Evolutionary conservation across 1,140 invertebrate species (phyloP), one percentile per base, ranked within the genome.

Genomic region (Scaptomyza pallida): DNA sequence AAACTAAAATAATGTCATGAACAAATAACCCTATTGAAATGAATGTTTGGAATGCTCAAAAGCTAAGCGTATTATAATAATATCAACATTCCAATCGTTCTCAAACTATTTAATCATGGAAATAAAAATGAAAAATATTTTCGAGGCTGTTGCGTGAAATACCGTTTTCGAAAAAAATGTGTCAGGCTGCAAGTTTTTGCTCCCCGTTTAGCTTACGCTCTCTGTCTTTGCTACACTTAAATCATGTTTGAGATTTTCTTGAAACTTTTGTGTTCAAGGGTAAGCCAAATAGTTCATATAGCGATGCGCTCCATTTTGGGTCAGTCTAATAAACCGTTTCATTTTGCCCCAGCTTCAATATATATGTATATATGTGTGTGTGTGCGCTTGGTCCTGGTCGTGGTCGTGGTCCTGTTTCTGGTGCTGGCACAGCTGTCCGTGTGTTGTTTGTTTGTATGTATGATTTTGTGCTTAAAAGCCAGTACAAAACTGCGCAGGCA

Each of bases 391-490:
- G 40, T 21, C 37, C 13, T 44, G 61, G 21, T 30, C 26, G 6
- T 23, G 19, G 1, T 16, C 41, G 16, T 8, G 17, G 19, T 43
- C 21, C n/a, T 45, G 40, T 15, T 30, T 12, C 37, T 19, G 17
- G 10, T 30, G 10, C 56, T 26, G 23, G 63, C 55, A 60, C 37
- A 73, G 30, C 69, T 48, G 52, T 17, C 65, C 19, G 56, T 71
- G 48, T 30, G 26, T 30, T 30, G 26, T 30, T 4, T n/a, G n/a
- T 26, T 45, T 67, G 68, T 51, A 69, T 82, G 79, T 82, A 62
- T 82, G 79, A 72, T 64, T 78, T 82, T 82, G 40, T 83, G 78
- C 75, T 82, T 82, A 82, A 82, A 78, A 72, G 70, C 78, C 78
- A 81, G 55, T 45, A 45, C 55, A 67, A 68, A 75, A 54, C 26